Base-by-base conservation (phyloP, 2,888 invertebrate genomes). In the Drosophila anomalata region DNA sequence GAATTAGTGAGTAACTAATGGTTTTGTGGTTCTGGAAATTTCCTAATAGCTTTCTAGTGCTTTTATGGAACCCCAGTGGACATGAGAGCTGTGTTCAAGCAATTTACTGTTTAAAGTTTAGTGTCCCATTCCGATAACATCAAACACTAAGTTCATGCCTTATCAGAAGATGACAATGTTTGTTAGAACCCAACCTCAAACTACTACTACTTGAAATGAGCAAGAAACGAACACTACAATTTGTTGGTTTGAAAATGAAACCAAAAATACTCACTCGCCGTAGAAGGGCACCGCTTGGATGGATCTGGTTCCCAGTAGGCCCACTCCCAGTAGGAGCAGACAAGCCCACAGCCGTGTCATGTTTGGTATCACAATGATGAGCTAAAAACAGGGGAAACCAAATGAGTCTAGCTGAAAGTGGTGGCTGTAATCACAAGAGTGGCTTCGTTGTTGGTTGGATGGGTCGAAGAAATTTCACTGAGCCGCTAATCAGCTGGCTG, bases 311-410 rank as follows among this genome's bases (percentile, higher is more conserved):
- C 74, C 73, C 62, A 88, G 53, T 51, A 86, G 73, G 44, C 73
- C 33, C 33, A 33, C 63, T 68, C 75, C 73, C 62, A 88, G 53
- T 51, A 86, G 75, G 71, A 85, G 67, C 58, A 85, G 72, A 31
- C 72, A 77, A 26, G 77, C 81, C 81, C 84, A 88, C 29, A 78
- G 69, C 71, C 66, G 62, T 52, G 72, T 36, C 83, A 88, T 88
- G 68, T 52, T 51, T 44, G 60, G 50, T 70, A 52, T 67, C 47
- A 58, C 66, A 62, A 63, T 65, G 26, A 55, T 51, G 69, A 52
- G 62, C 62, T 61, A 9, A 62, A 68, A 36, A 56, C 31, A 22
- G 63, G 56, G 51, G 29, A 48, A 66, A 56, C 55, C 48, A 56
- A 73, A 51, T 46, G 17, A 78, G 44, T 47, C 56, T 75, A 70